phyloP scores from a whole-genome alignment of 2,113 vertebrate genomes.

The Corythoichthys intestinalis region DNA sequence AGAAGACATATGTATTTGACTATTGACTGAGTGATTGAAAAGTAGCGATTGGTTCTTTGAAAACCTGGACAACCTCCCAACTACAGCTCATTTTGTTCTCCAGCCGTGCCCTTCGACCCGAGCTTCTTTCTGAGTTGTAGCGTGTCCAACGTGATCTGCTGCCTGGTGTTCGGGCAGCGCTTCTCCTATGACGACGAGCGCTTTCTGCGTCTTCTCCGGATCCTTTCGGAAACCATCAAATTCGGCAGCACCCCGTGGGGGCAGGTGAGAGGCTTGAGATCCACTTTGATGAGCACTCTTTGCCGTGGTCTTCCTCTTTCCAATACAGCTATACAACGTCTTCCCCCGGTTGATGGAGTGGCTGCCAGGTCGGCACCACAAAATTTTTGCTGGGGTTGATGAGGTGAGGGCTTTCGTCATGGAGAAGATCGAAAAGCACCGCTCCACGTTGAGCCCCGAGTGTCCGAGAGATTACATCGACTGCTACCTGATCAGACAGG shows the following conservation, averaged over 20 bases:
- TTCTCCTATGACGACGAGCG: slow-evolving; percentile 67
- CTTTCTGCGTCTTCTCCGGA: slow-evolving; percentile 64
- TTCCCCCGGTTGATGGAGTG: slow-evolving; percentile 64
- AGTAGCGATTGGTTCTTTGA: no score
- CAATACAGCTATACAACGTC: slow-evolving; percentile 72
- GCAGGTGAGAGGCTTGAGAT: slow-evolving; percentile 40
- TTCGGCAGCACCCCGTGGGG: slow-evolving; percentile 56
- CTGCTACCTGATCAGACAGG: slow-evolving; percentile 69
- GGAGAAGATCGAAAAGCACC: slow-evolving; percentile 60
- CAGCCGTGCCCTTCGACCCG: slow-evolving; percentile 66
- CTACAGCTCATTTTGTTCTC: not conserved
- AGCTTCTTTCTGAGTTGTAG: slow-evolving; percentile 58
- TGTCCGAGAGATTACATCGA: slow-evolving; percentile 73
- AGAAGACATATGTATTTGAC: no score
- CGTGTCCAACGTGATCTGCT: slow-evolving; percentile 76
- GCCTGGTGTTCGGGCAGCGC: slow-evolving; percentile 72
- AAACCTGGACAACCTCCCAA: no score
- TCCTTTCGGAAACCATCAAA: slow-evolving; percentile 18
- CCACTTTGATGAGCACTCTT: no score
- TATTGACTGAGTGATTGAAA: no score
- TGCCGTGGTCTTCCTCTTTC: no score
- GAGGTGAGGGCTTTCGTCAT: slow-evolving; percentile 44
- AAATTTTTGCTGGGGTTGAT: not conserved
- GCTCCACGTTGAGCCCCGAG: slow-evolving; percentile 53
- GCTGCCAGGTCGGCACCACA: slow-evolving; percentile 69